phyloP scores from a whole-genome alignment of 2,113 vertebrate species.

The Colistium nudipinnis region DNA sequence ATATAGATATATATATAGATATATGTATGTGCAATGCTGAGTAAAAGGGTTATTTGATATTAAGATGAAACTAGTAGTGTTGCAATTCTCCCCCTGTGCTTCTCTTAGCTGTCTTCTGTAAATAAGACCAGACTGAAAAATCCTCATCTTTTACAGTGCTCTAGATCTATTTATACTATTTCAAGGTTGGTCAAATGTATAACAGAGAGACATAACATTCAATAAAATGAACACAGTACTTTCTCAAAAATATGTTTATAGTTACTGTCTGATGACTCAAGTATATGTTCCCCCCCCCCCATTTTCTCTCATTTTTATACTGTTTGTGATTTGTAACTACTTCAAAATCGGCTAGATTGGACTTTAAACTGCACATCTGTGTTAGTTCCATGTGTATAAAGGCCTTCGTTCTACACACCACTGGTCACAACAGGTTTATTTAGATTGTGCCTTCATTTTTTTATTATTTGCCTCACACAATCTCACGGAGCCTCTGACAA shows the following conservation, averaged over 20 bases:
- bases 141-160: slow-evolving; percentile 73
- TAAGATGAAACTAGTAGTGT: slow-evolving; percentile 58
- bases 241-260: slow-evolving; percentile 63
- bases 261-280: slow-evolving; percentile 12
- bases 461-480: not conserved
- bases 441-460: not conserved
- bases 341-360: not conserved
- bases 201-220: slow-evolving; percentile 65
- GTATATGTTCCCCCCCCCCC: not conserved
- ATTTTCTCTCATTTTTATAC: not conserved
- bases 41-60: slow-evolving; percentile 65
- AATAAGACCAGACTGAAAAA: slow-evolving; percentile 63
- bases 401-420: not conserved
- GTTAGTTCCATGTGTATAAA: too few species aligned
- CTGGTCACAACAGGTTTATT: not conserved
- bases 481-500: too few species aligned
- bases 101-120: slow-evolving; percentile 68
- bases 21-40: slow-evolving; percentile 70
- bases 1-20: too few species aligned
- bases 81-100: slow-evolving; percentile 52
- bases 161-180: slow-evolving; percentile 78
- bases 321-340: not conserved
- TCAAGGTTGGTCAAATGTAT: slow-evolving; percentile 71
- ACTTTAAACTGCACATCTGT: not conserved
- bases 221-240: slow-evolving; percentile 79